phyloP scores from a whole-genome alignment of 2,888 invertebrate species.

The Chymomyza fuscimana region DNA sequence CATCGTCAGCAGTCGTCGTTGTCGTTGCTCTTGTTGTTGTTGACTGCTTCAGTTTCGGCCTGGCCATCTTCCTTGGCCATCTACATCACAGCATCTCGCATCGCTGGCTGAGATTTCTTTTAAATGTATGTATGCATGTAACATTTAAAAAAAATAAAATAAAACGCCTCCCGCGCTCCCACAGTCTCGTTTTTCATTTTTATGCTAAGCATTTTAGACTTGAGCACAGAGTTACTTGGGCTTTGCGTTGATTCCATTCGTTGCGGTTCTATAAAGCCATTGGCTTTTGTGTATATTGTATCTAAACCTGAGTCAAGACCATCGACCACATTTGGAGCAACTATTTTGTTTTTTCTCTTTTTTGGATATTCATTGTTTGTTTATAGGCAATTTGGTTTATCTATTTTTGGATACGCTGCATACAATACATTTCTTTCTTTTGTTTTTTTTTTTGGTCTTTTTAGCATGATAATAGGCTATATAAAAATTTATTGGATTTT shows the following conservation, averaged over 20 bases:
- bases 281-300: slow-evolving; percentile 60
- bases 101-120: slow-evolving; percentile 53
- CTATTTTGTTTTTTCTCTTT: slow-evolving; percentile 13
- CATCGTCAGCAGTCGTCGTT: slow-evolving; percentile 6
- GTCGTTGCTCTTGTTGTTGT: slow-evolving; percentile 3
- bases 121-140: slow-evolving; percentile 49
- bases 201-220: slow-evolving; percentile 22
- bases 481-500: slow-evolving; percentile 56
- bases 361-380: slow-evolving; percentile 59
- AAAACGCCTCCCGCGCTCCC: slow-evolving; percentile 70
- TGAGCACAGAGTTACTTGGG: slow-evolving; percentile 12
- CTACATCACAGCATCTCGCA: slow-evolving; percentile 48
- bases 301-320: slow-evolving; percentile 16
- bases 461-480: slow-evolving; percentile 65
- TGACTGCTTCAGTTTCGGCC: slow-evolving; percentile 42
- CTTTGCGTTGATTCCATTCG: slow-evolving; percentile 34
- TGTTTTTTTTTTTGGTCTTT: slow-evolving; percentile 24
- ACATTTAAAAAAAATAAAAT: background rate
- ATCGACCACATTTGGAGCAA: slow-evolving; percentile 27
- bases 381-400: slow-evolving; percentile 57
- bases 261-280: slow-evolving; percentile 64
- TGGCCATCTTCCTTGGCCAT: slow-evolving; percentile 48
- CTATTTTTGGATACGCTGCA: slow-evolving; percentile 14
- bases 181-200: slow-evolving; percentile 47
- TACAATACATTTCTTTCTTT: background rate